phyloP scores from a whole-genome alignment of 2,113 vertebrate genomes.

The Grammomys surdaster region DNA sequence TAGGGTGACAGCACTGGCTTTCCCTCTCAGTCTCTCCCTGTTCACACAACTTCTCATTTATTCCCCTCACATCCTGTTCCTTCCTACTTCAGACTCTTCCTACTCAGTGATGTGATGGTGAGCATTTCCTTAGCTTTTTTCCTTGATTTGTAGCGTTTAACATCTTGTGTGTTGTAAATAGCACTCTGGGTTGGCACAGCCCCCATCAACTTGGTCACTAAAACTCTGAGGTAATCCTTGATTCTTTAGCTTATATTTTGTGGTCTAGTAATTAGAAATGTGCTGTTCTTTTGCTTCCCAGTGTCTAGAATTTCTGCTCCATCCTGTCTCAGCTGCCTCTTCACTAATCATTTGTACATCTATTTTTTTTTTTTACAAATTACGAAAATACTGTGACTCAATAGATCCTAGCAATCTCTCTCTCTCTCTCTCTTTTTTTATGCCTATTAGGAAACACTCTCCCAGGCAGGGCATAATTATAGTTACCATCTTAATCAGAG shows the following conservation, averaged over 20 bases:
- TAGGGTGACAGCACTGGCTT: background rate
- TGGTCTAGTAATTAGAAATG: background rate
- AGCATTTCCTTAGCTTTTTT: background rate
- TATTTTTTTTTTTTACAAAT: background rate
- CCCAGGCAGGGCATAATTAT: background rate
- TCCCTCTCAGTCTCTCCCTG: background rate
- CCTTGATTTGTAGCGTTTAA: background rate
- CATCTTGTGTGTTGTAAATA: background rate
- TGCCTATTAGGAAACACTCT: background rate
- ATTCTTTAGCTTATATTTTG: background rate
- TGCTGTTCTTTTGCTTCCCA: background rate
- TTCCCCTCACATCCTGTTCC: too few species aligned
- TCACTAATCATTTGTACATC: background rate
- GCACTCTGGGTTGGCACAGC: background rate
- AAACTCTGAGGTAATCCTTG: background rate
- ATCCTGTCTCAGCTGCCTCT: background rate
- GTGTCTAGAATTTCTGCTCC: too few species aligned
- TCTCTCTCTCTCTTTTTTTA: background rate
- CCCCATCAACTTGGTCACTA: background rate
- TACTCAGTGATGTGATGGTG: background rate
- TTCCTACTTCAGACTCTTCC: background rate
- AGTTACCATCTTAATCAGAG: background rate
- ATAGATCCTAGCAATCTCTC: background rate
- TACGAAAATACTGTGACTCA: background rate
- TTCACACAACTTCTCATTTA: background rate